Base-by-base conservation (phyloP, 2,797 vertebrate species). In the Enteromius fasciolatus region DNA sequence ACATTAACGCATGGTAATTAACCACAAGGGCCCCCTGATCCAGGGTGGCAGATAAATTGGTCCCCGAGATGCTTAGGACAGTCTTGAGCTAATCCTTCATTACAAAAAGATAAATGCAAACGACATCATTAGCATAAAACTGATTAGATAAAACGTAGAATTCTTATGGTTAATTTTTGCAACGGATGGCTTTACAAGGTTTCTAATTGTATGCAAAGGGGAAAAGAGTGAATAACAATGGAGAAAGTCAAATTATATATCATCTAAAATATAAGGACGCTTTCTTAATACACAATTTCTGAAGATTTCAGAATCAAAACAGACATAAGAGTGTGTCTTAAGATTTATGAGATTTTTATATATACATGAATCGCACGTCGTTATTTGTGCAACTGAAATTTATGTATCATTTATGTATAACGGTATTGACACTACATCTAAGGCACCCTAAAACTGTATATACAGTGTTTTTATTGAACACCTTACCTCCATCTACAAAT, bases 1-100 rank as follows among this genome's bases (percentile, higher is more conserved):
- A 94, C 94, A 94, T 95, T 95, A 95, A 95, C 94, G 93, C 94
- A 95, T 94, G 93, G 91, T 95, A 95, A 95, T 95, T 95, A 95
- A 95, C 92, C 93, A 94, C 93, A 87, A 91, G 93, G 93, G 94
- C 89, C 93, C 81, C 84, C 90, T 90, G 94, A 92, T 94, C 92
- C 92, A 92, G 92, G 90, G 95, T 94, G 93, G 89, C 86, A 76
- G 92, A 89, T 94, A 96, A 96, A 95, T 96, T 95, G 94, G 95
- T 96, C 94, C 94, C 94, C 76, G 91, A 94, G 94, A 92, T 95
- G 92, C 93, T 91, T 88, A 59, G 91, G 93, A 94, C 91, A 94
- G 94, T 94, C 94, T 93, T 93, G 91, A 91, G 90, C 90, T 95
- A 95, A 95, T 95, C 94, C 94, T 95, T 95, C 94, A 94, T 95